phyloP scores from a whole-genome alignment of 2,797 vertebrate species.

The Erethizon dorsatum region DNA sequence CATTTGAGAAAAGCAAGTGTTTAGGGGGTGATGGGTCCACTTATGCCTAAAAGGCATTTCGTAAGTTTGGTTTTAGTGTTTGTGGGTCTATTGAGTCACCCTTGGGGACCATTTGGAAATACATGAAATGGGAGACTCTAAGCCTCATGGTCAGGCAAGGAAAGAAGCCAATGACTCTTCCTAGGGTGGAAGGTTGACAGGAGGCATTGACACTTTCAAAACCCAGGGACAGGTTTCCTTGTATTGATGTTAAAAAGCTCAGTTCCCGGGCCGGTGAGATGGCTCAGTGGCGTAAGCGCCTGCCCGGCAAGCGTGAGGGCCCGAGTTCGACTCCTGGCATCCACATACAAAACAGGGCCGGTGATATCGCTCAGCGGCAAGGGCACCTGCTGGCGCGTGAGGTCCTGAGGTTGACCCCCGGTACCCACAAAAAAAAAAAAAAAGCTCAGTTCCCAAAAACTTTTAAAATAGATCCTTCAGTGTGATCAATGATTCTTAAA shows the following conservation, averaged over 20 bases:
- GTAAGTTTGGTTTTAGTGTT: slow-evolving; percentile 41
- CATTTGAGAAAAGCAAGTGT: not conserved
- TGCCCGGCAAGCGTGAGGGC: too few species aligned
- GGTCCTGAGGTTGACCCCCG: too few species aligned
- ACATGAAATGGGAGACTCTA: not conserved
- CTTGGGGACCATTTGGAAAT: slow-evolving; percentile 61
- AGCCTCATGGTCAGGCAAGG: not conserved
- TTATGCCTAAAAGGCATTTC: slow-evolving; percentile 31
- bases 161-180: not conserved
- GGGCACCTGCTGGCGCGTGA: too few species aligned
- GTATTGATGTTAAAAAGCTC: not conserved
- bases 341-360: too few species aligned
- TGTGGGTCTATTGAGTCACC: not conserved
- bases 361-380: too few species aligned
- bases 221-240: not conserved
- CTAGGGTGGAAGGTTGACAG: not conserved
- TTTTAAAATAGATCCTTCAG: not conserved
- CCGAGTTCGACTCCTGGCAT: too few species aligned
- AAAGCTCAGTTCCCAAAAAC: not conserved
- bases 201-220: slow-evolving; percentile 24
- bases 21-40: not conserved
- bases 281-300: too few species aligned
- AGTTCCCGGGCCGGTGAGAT: too few species aligned
- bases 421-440: too few species aligned
- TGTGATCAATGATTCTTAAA: not conserved